Conservation (phyloP, 2,797 vertebrate genomes). For the Cheirogaleus major region DNA sequence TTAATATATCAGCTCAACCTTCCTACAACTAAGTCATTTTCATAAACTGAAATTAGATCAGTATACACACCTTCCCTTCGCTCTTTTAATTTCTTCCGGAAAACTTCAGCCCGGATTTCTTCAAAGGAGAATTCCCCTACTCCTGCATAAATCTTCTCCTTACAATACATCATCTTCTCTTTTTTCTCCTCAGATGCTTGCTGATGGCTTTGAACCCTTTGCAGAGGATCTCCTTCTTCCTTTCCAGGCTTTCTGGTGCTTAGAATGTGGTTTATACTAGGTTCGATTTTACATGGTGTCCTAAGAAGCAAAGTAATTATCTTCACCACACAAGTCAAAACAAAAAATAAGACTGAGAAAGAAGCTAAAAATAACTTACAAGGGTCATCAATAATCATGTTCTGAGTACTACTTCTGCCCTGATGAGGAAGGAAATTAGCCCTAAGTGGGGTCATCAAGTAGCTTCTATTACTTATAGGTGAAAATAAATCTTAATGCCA, state of each 20-base stretch:
- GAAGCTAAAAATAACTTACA: slow-evolving; percentile 44
- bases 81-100: slow-evolving; percentile 89
- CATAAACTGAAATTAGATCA: slow-evolving; percentile 42
- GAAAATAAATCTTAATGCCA: slow-evolving; percentile 34
- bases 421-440: slow-evolving; percentile 29
- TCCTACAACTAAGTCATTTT: slow-evolving; percentile 10
- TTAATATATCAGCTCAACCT: neutral
- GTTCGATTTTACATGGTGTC: slow-evolving; percentile 97
- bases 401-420: neutral
- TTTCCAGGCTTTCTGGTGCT: slow-evolving; percentile 91
- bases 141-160: slow-evolving; percentile 94
- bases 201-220: slow-evolving; percentile 91
- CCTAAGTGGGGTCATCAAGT: neutral
- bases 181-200: slow-evolving; percentile 86
- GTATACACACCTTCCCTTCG: slow-evolving; percentile 81
- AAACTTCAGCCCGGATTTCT: slow-evolving; percentile 94
- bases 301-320: slow-evolving; percentile 82
- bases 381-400: neutral
- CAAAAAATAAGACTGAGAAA: slow-evolving; percentile 23
- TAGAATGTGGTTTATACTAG: slow-evolving; percentile 92
- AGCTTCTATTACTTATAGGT: slow-evolving; percentile 17
- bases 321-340: neutral
- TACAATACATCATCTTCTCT: slow-evolving; percentile 95
- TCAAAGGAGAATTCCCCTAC: slow-evolving; percentile 96
- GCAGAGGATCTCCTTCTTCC: slow-evolving; percentile 92